Evolutionary conservation across 2,113 vertebrate genomes (phyloP).

Genomic region (Xiphorhynchus elegans): DNA sequence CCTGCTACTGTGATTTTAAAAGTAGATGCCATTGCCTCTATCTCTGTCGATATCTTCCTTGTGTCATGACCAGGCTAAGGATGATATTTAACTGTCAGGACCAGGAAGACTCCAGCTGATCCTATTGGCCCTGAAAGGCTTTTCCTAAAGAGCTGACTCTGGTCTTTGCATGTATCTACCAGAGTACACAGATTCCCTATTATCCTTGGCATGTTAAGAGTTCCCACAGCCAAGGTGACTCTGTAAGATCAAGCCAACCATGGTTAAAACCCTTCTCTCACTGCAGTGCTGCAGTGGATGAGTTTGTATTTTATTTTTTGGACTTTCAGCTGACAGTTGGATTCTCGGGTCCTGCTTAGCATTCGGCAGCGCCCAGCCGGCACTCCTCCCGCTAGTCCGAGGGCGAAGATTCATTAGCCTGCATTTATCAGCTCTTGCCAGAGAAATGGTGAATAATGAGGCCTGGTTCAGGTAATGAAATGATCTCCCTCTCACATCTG

Average conservation of each 20-base stretch:
- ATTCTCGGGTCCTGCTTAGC: not conserved
- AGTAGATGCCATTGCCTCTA: not conserved
- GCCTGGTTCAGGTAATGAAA: slow-evolving; percentile 41
- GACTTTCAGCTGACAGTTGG: not conserved
- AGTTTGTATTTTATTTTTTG: not conserved
- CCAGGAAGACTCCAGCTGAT: not conserved
- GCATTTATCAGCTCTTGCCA: slow-evolving; percentile 38
- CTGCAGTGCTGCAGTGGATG: not conserved
- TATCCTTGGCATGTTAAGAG: not conserved
- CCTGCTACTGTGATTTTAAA: not conserved
- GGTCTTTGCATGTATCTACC: not conserved
- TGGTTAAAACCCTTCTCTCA: not conserved
- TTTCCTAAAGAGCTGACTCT: not conserved
- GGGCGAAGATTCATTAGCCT: slow-evolving; percentile 1
- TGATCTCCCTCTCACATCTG: slow-evolving; percentile 10
- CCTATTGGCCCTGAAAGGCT: not conserved
- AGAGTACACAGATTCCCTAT: not conserved
- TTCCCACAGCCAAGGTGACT: not conserved
- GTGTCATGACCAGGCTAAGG: not conserved
- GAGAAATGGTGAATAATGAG: slow-evolving; percentile 38
- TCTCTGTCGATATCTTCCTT: not conserved
- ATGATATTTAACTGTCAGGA: not conserved
- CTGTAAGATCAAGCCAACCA: not conserved
- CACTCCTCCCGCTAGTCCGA: not conserved
- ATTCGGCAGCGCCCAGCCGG: not conserved